Percentiles rank a stretch among this genome's conserved stretches.
phyloP scores from a whole-genome alignment of 2,888 invertebrate species.

The Noctua fimbriata region DNA sequence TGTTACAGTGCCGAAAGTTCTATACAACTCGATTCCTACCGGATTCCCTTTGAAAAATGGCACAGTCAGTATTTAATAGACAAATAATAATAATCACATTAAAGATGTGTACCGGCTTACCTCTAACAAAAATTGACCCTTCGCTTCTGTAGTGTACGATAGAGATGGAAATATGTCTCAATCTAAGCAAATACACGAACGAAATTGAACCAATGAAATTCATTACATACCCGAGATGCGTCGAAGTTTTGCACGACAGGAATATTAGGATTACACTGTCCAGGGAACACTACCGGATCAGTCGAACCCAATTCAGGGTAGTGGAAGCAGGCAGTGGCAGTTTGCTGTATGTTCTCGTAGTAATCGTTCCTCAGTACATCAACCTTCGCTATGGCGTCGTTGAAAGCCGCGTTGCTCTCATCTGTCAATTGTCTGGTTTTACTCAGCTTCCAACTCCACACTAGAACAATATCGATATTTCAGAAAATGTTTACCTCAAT shows the following conservation, averaged over 20 bases:
- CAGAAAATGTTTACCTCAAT: not conserved
- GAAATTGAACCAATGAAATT: not conserved
- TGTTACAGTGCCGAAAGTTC: too few relatives aligned
- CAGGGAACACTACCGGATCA: conserved; percentile 75
- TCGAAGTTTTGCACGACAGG: conserved; percentile 77
- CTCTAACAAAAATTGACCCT: too few relatives aligned
- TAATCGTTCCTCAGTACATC: conserved; percentile 75
- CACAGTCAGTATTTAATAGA: too few relatives aligned
- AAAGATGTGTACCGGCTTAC: too few relatives aligned
- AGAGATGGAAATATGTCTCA: not conserved
- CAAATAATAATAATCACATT: too few relatives aligned
- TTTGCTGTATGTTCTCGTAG: conserved; percentile 74
- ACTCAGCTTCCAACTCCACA: conserved; percentile 82
- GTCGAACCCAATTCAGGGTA: conserved; percentile 71
- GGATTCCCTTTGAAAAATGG: too few relatives aligned
- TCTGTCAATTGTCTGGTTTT: conserved; percentile 71
- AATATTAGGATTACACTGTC: conserved; percentile 79
- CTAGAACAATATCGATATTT: conserved; percentile 20
- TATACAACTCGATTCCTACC: too few relatives aligned
- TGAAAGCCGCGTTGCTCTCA: conserved; percentile 68
- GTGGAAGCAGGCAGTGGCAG: conserved; percentile 76
- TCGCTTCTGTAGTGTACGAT: not conserved
- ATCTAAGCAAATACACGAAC: not conserved
- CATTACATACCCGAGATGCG: conserved; percentile 71
- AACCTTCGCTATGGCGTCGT: conserved; percentile 70